Evolutionary conservation across 2,113 vertebrate genomes (phyloP).

Genomic region (Nibea albiflora): DNA sequence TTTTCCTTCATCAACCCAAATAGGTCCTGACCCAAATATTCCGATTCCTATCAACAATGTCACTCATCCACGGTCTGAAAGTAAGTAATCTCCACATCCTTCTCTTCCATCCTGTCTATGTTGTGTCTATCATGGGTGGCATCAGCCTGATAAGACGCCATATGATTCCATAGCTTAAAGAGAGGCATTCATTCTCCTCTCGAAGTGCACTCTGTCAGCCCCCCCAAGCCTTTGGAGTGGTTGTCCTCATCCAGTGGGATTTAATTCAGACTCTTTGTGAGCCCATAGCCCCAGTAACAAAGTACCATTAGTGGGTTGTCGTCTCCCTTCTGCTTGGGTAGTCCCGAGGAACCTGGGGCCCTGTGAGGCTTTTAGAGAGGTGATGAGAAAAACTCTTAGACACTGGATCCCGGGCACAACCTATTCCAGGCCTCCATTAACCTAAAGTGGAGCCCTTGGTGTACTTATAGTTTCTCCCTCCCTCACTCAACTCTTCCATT

Average conservation of each 20-base stretch:
- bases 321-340: slow-evolving; percentile 71
- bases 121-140: background rate
- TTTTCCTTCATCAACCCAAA: slow-evolving; percentile 49
- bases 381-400: slow-evolving; percentile 71
- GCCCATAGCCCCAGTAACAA: slow-evolving; percentile 46
- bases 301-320: slow-evolving; percentile 65
- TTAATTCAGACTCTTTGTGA: slow-evolving; percentile 58
- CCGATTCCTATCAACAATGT: slow-evolving; percentile 65
- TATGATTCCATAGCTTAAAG: slow-evolving; percentile 73
- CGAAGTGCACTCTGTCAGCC: slow-evolving; percentile 14
- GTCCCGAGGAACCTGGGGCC: slow-evolving; percentile 55
- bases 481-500: slow-evolving; percentile 9
- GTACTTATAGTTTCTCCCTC: slow-evolving; percentile 12
- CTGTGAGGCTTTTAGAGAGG: slow-evolving; percentile 65
- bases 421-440: slow-evolving; percentile 52
- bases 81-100: slow-evolving; percentile 70
- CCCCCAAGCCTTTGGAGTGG: background rate
- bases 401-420: slow-evolving; percentile 25
- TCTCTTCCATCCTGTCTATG: slow-evolving; percentile 10
- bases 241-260: slow-evolving; percentile 39
- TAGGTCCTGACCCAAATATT: slow-evolving; percentile 70
- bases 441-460: slow-evolving; percentile 25
- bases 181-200: slow-evolving; percentile 69
- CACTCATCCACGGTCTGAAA: slow-evolving; percentile 59
- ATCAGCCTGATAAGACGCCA: slow-evolving; percentile 6